Conservation (phyloP, 2,113 vertebrate genomes). For the Herpailurus yagouaroundi region DNA sequence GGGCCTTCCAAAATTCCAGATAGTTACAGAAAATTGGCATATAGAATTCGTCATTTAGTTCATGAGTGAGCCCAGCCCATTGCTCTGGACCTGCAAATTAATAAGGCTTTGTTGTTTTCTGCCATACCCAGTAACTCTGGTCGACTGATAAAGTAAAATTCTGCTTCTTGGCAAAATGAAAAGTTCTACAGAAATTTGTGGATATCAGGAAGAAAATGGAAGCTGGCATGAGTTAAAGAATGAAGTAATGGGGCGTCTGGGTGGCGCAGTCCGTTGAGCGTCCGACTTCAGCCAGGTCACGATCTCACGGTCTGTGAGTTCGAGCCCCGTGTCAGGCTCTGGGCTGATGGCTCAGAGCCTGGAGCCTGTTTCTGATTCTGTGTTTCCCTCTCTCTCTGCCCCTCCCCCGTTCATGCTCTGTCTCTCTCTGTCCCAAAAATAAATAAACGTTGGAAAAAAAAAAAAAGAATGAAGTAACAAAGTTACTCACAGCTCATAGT, state of each 20-base stretch:
- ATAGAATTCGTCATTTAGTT: not conserved
- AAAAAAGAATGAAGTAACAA: not conserved
- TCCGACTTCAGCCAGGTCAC: too few species aligned
- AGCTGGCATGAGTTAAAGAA: not conserved
- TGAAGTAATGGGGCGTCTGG: not conserved
- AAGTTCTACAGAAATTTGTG: not conserved
- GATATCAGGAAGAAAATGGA: not conserved
- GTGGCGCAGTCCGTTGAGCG: too few species aligned
- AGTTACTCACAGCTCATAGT: not conserved
- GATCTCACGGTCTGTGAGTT: too few species aligned
- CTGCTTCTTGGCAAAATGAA: not conserved
- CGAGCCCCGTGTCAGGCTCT: too few species aligned
- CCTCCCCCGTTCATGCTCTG: too few species aligned
- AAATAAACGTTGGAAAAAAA: too few species aligned
- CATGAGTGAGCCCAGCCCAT: not conserved
- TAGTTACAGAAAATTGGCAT: not conserved
- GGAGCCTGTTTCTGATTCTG: too few species aligned
- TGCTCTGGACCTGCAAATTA: not conserved
- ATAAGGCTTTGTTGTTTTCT: not conserved
- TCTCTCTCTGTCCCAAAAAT: too few species aligned
- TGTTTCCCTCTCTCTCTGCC: too few species aligned
- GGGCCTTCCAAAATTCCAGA: not conserved
- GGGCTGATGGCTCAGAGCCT: too few species aligned
- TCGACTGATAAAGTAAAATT: not conserved
- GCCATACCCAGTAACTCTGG: not conserved